Evolutionary conservation across 2,888 invertebrate genomes (phyloP).

Genomic region (Drosophila glabriapex): DNA sequence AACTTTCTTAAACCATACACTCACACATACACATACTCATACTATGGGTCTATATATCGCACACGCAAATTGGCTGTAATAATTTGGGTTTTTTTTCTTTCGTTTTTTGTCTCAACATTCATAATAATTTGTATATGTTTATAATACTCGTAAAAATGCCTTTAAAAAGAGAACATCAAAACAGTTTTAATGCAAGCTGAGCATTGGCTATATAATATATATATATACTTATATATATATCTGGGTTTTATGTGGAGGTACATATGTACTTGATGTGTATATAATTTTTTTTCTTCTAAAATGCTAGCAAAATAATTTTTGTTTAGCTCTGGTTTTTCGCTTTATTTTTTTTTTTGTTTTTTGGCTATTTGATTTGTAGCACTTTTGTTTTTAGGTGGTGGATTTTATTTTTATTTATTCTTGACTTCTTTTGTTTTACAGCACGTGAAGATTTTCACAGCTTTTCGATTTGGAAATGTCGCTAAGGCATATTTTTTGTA

Average conservation of each 20-base stretch:
- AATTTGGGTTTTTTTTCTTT: slow-evolving; percentile 13
- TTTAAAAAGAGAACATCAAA: slow-evolving; percentile 65
- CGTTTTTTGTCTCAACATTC: slow-evolving; percentile 34
- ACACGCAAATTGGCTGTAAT: slow-evolving; percentile 61
- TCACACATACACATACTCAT: slow-evolving; percentile 24
- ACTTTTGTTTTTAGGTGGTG: not conserved
- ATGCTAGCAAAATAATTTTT: slow-evolving; percentile 64
- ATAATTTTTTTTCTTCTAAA: slow-evolving; percentile 33
- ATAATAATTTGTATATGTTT: slow-evolving; percentile 57
- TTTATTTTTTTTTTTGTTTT: not conserved
- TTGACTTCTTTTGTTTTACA: slow-evolving; percentile 85
- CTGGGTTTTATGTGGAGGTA: slow-evolving; percentile 18
- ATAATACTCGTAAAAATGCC: slow-evolving; percentile 64
- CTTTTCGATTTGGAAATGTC: slow-evolving; percentile 94
- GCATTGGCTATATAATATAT: slow-evolving; percentile 49
- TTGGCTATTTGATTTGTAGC: slow-evolving; percentile 23
- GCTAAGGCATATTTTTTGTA: slow-evolving; percentile 94
- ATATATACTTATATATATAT: slow-evolving; percentile 22
- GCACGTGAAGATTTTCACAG: slow-evolving; percentile 94
- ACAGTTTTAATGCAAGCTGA: slow-evolving; percentile 63
- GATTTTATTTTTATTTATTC: slow-evolving; percentile 15
- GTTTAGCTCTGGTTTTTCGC: slow-evolving; percentile 33
- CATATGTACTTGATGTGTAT: slow-evolving; percentile 26
- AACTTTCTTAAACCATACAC: slow-evolving; percentile 5
- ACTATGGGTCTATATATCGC: slow-evolving; percentile 31